Conservation (phyloP, 2,113 vertebrate genomes). For the Alligator mississippiensis region DNA sequence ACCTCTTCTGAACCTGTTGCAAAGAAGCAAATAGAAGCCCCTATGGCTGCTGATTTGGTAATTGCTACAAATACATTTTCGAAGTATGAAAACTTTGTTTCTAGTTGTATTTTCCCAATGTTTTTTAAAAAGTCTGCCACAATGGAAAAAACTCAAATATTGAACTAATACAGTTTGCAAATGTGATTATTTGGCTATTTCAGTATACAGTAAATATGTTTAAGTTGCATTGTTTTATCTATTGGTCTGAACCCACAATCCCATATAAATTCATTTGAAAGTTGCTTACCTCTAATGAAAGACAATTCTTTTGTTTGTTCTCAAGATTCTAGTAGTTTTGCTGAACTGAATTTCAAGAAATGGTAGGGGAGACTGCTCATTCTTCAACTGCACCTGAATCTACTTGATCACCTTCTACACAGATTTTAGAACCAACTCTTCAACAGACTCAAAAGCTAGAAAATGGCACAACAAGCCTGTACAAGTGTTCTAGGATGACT, state of each 20-base stretch:
- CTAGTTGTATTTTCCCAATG: not conserved
- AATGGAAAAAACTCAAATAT: not conserved
- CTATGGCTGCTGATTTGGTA: not conserved
- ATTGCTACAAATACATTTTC: not conserved
- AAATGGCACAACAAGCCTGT: not conserved
- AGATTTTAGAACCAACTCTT: not conserved
- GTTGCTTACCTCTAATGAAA: not conserved
- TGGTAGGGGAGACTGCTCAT: not conserved
- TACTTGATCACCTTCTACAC: not conserved
- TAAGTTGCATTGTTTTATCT: not conserved
- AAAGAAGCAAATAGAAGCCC: not conserved
- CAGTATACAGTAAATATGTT: not conserved
- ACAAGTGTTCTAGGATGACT: not conserved
- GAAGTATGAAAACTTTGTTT: not conserved
- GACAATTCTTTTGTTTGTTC: not conserved
- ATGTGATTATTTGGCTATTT: not conserved
- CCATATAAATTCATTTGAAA: not conserved
- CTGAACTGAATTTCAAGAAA: conserved; percentile 4
- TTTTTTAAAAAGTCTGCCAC: not conserved
- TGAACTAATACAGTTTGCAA: not conserved
- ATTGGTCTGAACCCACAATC: not conserved
- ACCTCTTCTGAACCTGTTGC: not conserved
- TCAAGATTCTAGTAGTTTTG: not conserved
- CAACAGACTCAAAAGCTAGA: conserved; percentile 6
- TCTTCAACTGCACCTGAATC: not conserved